Evolutionary conservation across 1,140 invertebrate genomes (phyloP), one percentile per base, ranked within the genome.

Genomic region (Dufourea novaeangliae): DNA sequence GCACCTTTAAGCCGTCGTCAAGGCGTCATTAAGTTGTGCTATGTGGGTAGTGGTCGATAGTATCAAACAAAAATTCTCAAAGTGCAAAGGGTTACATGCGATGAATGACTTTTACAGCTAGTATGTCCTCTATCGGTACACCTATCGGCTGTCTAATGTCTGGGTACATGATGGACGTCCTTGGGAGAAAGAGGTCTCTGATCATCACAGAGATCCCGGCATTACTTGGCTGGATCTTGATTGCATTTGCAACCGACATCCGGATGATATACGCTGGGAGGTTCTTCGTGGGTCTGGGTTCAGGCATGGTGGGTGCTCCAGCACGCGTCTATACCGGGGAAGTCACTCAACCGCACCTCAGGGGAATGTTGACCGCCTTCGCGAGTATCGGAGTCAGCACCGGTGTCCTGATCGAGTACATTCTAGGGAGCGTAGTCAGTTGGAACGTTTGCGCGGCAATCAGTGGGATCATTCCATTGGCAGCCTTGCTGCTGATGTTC

Each of bases 111-210:
- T 63, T 62, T 73, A 0, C 92, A 96, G 96, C 95, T 1, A 96
- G 95, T 89, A 93, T 96, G 78, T 95, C 95, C 57, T 94, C 95
- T 0, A 95, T 95, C 14, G 94, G 95, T 0, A 96, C 95, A 0
- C 95, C 95, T 1, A 93, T 96, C 17, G 95, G 96, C 1, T 96
- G 95, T 76, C 91, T 96, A 1, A 44, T 95, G 8, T 95, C 95
- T 69, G 95, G 95, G 0, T 95, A 95, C 64, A 90, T 96, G 79
- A 96, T 96, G 95, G 96, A 96, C 85, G 85, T 89, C 64, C 93
- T 95, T 41, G 95, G 96, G 0, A 89, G 96, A 32, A 94, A 94
- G 75, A 88, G 92, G 2, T 95, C 95, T 2, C 90, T 96, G 14
- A 95, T 96, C 67, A 83, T 95, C 27, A 95, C 95, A 0, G 94